phyloP scores from a whole-genome alignment of 2,113 vertebrate species.

The Pollachius pollachius region DNA sequence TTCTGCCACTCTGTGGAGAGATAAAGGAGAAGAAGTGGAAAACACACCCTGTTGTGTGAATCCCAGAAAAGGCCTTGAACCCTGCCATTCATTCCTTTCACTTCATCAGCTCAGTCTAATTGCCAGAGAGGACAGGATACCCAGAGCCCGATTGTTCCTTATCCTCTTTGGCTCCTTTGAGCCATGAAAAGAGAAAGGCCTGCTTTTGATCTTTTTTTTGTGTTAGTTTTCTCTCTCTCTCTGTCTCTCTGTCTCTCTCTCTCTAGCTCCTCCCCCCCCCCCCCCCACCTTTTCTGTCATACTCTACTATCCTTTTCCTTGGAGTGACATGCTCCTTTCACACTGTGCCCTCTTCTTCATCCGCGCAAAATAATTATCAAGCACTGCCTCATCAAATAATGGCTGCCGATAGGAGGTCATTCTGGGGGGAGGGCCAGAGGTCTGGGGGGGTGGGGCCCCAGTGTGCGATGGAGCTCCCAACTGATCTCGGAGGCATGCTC shows the following conservation, averaged over 20 bases:
- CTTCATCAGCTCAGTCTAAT: constrained; percentile 99
- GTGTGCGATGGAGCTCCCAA: constrained; percentile 77
- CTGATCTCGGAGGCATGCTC: constrained; percentile 89
- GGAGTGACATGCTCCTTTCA: constrained; percentile 97
- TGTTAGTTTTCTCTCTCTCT: constrained; percentile 69
- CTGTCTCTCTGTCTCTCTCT: constrained; percentile 48
- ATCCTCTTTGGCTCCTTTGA: constrained; percentile 99
- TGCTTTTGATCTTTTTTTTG: constrained; percentile 91
- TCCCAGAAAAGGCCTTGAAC: constrained; percentile 98
- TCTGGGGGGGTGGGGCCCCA: constrained; percentile 72
- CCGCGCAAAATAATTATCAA: constrained; percentile 99
- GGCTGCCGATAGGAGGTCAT: constrained; percentile 83
- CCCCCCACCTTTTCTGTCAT: constrained; percentile 70
- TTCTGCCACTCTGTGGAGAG: constrained; percentile 77
- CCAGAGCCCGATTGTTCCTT: constrained; percentile 94
- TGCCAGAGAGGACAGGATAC: constrained; percentile 98
- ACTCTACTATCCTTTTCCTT: constrained; percentile 81
- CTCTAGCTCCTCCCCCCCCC: constrained; percentile 18
- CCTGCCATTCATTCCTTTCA: constrained; percentile 98
- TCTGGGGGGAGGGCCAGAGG: constrained; percentile 84
- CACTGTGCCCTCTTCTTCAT: constrained; percentile 82
- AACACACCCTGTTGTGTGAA: constrained; percentile 96
- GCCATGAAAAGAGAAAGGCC: constrained; percentile 98
- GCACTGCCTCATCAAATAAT: constrained; percentile 94
- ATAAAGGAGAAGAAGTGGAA: constrained; percentile 69